Percentiles rank a stretch among this genome's conserved stretches.
These are phyloP conservation scores for Tridacna crocea DNA, from an alignment of 2,888 invertebrate genomes.

Conservation along the genomic window DNA sequence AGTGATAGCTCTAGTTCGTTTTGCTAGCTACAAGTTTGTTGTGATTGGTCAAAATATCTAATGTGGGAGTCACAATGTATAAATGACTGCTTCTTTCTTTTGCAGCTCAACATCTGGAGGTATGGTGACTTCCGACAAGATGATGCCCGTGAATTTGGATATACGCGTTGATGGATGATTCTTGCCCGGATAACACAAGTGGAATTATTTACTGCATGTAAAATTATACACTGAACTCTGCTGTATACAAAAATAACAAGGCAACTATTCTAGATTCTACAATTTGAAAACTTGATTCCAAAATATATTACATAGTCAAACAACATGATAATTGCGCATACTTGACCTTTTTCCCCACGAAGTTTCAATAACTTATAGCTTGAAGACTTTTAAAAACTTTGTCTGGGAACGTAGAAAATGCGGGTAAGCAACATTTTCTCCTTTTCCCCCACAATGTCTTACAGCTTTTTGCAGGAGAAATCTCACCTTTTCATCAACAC, in stretches of 20 bases:
- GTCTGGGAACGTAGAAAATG: no score
- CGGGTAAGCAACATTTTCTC: no score
- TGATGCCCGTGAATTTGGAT: conserved; percentile 91
- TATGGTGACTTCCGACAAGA: conserved; percentile 99
- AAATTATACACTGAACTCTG: conserved; percentile 13
- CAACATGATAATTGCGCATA: no score
- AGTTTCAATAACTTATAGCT: no score
- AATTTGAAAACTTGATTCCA: not conserved
- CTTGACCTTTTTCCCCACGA: no score
- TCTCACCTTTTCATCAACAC: no score
- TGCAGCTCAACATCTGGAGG: conserved; percentile 96
- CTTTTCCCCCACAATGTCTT: no score
- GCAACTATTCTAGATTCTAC: not conserved
- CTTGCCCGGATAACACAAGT: conserved; percentile 60
- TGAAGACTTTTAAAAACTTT: no score
- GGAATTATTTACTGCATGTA: conserved; percentile 45
- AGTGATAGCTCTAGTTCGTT: no score
- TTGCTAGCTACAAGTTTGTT: no score
- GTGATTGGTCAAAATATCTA: not conserved
- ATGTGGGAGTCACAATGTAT: not conserved
- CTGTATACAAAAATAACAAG: not conserved
- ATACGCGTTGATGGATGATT: conserved; percentile 64
- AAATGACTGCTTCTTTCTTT: conserved; percentile 30
- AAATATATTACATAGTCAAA: no score
- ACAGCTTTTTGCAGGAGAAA: no score